Conservation (phyloP, 37 sponge, comb jelly and placozoan genomes). For the Bolinopsis microptera region DNA sequence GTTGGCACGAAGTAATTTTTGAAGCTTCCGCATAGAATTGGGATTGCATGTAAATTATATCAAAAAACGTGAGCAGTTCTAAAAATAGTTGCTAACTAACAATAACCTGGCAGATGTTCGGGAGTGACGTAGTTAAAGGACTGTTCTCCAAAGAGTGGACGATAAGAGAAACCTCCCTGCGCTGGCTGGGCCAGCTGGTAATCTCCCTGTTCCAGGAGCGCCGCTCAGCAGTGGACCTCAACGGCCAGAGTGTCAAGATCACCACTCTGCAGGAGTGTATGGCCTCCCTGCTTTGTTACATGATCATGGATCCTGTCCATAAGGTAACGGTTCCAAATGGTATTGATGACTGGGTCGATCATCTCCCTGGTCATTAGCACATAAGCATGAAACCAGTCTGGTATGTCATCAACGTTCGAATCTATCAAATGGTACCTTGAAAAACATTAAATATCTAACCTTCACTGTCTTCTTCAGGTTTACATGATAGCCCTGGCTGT, state of each 20-base stretch:
- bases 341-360: no score
- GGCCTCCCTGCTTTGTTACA: constrained; percentile 49
- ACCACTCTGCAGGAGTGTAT: constrained; percentile 42
- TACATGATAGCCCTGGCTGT: constrained; percentile 57
- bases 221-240: constrained; percentile 18
- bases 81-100: no score
- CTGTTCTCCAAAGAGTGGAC: constrained; percentile 67
- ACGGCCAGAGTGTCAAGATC: constrained; percentile 48
- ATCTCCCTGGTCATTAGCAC: no score
- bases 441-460: not conserved
- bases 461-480: not conserved
- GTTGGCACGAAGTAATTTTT: no score
- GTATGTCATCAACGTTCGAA: no score
- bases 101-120: constrained; percentile 57
- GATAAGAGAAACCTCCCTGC: constrained; percentile 45
- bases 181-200: constrained; percentile 53
- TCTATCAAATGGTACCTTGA: no score
- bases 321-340: constrained; percentile 25
- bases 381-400: no score
- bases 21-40: no score
- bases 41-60: no score
- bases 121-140: constrained; percentile 19
- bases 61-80: no score
- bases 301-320: constrained; percentile 60
- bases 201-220: constrained; percentile 37